Percentiles rank a stretch among this genome's conserved stretches.
Evolutionary conservation across 2,113 vertebrate species (phyloP).

Genomic region (Mohoua ochrocephala): DNA sequence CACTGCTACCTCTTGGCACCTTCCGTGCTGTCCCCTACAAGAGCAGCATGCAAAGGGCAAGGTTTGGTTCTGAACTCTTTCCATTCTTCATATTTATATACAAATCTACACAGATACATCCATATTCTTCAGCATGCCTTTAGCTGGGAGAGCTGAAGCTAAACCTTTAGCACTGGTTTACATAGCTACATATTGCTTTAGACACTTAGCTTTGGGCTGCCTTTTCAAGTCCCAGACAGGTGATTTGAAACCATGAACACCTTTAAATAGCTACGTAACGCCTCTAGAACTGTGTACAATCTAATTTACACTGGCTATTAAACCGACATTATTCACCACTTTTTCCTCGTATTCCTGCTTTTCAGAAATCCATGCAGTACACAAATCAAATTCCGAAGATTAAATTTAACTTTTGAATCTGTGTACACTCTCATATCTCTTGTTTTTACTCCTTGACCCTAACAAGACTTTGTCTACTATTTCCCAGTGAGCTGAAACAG

Average conservation of each 20-base stretch:
- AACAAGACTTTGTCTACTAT: not conserved
- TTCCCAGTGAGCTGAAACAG: not conserved
- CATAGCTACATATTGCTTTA: not conserved
- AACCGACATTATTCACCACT: not conserved
- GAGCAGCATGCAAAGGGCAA: not conserved
- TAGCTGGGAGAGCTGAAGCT: not conserved
- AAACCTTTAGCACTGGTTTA: not conserved
- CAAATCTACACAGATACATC: not conserved
- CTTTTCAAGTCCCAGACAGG: not conserved
- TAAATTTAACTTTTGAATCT: not conserved
- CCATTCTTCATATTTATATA: not conserved
- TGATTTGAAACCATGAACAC: not conserved
- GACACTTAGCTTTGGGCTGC: not conserved
- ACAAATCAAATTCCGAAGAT: not conserved
- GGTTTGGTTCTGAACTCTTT: not conserved
- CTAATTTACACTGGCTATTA: not conserved
- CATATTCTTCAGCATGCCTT: fast-evolving
- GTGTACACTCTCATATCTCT: not conserved
- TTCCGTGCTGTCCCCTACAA: not conserved
- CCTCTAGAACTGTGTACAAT: not conserved
- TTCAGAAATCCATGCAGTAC: not conserved
- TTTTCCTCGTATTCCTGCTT: not conserved
- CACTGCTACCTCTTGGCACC: not conserved
- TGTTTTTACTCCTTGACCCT: not conserved
- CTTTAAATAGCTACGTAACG: not conserved